phyloP scores from a whole-genome alignment of 92 coral and sea anemone species.

The Anthopleura xanthogrammica region DNA sequence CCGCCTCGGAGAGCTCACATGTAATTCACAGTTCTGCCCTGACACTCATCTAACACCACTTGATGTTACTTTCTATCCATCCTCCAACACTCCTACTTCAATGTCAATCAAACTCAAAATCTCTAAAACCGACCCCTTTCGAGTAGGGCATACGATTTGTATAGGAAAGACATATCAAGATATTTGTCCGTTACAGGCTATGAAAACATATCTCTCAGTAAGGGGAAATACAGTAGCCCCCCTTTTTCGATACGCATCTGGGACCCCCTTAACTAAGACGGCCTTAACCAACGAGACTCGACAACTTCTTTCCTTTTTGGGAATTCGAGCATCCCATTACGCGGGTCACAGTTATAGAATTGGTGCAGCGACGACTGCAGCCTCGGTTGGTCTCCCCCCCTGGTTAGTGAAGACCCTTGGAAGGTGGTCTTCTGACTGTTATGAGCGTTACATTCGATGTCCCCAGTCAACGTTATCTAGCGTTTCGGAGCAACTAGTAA shows the following conservation, averaged over 20 bases:
- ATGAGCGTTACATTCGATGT: background rate
- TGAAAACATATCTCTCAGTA: slow-evolving; percentile 19
- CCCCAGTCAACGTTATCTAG: background rate
- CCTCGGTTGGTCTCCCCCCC: slow-evolving; percentile 47
- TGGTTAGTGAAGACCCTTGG: slow-evolving; percentile 36
- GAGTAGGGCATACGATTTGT: slow-evolving; percentile 43
- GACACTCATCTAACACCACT: slow-evolving; percentile 35
- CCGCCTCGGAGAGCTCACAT: slow-evolving; percentile 50
- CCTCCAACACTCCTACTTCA: background rate
- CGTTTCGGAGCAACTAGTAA: background rate
- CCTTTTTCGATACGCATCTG: slow-evolving; percentile 37
- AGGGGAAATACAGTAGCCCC: slow-evolving; percentile 38
- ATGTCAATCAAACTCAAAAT: slow-evolving; percentile 29
- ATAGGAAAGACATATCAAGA: slow-evolving; percentile 30
- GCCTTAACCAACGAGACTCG: slow-evolving; percentile 29
- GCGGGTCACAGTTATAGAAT: slow-evolving; percentile 62
- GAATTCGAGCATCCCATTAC: slow-evolving; percentile 23
- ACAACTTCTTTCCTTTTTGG: slow-evolving; percentile 34
- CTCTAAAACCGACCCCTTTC: slow-evolving; percentile 55
- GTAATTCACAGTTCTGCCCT: slow-evolving; percentile 37
- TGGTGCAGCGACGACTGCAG: slow-evolving; percentile 65
- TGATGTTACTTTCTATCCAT: slow-evolving; percentile 32
- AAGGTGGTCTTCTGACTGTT: slow-evolving; percentile 46
- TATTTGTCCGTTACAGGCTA: slow-evolving; percentile 46
- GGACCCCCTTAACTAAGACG: slow-evolving; percentile 43